Evolutionary conservation across 2,888 invertebrate species (phyloP).

Genomic region (Zaprionus bogoriensis): DNA sequence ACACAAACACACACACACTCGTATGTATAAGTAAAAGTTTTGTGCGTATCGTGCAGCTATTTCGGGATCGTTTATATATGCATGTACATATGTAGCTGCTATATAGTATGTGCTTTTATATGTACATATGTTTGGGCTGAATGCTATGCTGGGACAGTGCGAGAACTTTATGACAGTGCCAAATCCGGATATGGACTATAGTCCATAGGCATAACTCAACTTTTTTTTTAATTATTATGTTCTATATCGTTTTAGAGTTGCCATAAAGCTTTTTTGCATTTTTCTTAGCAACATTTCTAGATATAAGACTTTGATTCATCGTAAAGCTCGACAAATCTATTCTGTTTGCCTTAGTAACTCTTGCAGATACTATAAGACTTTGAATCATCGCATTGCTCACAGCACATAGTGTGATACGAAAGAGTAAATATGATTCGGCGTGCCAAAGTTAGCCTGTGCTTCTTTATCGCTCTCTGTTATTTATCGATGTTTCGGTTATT

Average conservation of each 20-base stretch:
- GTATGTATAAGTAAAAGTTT: slow-evolving; percentile 16
- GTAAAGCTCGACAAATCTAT: too few species aligned
- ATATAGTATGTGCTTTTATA: background rate
- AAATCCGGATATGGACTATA: background rate
- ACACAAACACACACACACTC: background rate
- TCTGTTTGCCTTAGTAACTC: background rate
- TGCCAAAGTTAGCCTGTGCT: background rate
- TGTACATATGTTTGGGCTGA: slow-evolving; percentile 14
- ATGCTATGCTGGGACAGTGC: slow-evolving; percentile 3
- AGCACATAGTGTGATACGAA: background rate
- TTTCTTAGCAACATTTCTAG: too few species aligned
- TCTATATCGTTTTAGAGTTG: too few species aligned
- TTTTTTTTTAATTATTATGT: too few species aligned
- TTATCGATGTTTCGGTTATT: slow-evolving; percentile 15
- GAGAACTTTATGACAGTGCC: slow-evolving; percentile 40
- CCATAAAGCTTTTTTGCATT: too few species aligned
- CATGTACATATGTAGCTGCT: background rate
- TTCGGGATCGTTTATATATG: slow-evolving; percentile 39
- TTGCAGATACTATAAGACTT: background rate
- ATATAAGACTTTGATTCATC: too few species aligned
- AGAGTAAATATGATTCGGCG: slow-evolving; percentile 17
- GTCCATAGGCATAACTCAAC: background rate
- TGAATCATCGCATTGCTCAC: too few species aligned
- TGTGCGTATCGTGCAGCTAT: slow-evolving; percentile 46
- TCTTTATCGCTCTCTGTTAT: slow-evolving; percentile 19